Base-by-base conservation (phyloP, 2,888 invertebrate species). In the Cosmia trapezina region DNA sequence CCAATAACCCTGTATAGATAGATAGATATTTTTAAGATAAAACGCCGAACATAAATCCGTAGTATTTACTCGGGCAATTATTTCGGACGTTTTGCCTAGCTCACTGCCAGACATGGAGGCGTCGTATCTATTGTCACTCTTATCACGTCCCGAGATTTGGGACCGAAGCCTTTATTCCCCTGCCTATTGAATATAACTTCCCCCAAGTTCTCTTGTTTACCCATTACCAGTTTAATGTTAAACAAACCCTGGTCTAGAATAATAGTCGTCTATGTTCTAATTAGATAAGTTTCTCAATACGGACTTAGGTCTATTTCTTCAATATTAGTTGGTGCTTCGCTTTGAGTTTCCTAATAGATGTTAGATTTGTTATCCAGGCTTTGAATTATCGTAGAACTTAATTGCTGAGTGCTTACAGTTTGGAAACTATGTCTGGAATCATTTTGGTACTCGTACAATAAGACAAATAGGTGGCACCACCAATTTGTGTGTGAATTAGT, bases 121-220 rank as follows among this genome's bases (percentile, higher is more conserved):
- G 90, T 88, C 90, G 80, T 79, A 54, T 61, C 87, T 70, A 89
- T 92, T 92, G 91, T 91, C 88, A 90, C 81, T 84, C 89, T 88
- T 88, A 89, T 91, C 93, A 92, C 92, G 91, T 89, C 75, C 83
- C 80, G 73, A 90, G 90, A 90, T 91, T 92, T 84, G 86, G 87
- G 85, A 76, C 80, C 80, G 70, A 73, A 83, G 79, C 79, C 86
- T 90, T 90, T 90, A 89, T 89, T 87, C 86, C 73, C 73, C 73
- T 71, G 81, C 82, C 89, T 87, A 91, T 91, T 90, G 89, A 91
- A 90, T 89, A 88, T 85, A 87, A 88, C 87, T 85, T 83, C 70
- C 83, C 76, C 33, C 5, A 83, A 81, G 84, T 85, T 83, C 78
- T 80, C 81, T 84, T 89, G 86, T 90, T 88, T 78, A 66, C 80